A percentile compares a stretch with the other conserved stretches of the same genome.
Conservation (phyloP, 2,113 vertebrate genomes). For the Nestor notabilis region DNA sequence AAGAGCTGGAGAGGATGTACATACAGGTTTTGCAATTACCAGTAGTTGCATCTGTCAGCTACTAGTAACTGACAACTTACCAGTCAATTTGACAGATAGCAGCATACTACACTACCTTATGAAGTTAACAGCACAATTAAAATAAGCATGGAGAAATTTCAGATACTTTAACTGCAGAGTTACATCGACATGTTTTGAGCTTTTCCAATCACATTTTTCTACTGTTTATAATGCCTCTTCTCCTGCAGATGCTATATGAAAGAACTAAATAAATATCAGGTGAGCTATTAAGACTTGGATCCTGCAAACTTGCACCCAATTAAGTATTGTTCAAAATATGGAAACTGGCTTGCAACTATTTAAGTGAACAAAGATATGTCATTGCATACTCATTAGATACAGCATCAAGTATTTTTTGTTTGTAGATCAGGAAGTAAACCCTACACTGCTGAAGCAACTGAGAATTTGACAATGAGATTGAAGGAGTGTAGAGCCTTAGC, state of each 20-base stretch:
- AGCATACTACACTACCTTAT: background rate
- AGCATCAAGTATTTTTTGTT: background rate
- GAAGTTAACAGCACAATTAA: background rate
- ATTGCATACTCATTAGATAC: background rate
- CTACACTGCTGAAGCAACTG: background rate
- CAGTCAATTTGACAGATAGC: background rate
- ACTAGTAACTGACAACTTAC: too few species aligned
- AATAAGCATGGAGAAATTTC: background rate
- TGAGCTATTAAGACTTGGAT: background rate
- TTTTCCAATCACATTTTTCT: background rate
- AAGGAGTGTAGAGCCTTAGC: background rate
- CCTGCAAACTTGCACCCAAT: fast-evolving
- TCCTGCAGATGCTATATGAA: background rate
- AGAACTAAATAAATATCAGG: background rate
- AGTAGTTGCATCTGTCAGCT: background rate
- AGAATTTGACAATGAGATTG: background rate
- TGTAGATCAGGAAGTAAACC: background rate
- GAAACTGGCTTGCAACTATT: background rate
- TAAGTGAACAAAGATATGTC: background rate
- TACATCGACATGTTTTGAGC: background rate
- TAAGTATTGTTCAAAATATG: background rate
- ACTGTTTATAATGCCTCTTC: background rate
- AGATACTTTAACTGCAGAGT: background rate
- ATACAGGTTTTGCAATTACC: background rate
- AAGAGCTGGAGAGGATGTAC: background rate